phyloP scores from a whole-genome alignment of 53 echinoderm and acorn worm species.

The Echinarachnius parma region DNA sequence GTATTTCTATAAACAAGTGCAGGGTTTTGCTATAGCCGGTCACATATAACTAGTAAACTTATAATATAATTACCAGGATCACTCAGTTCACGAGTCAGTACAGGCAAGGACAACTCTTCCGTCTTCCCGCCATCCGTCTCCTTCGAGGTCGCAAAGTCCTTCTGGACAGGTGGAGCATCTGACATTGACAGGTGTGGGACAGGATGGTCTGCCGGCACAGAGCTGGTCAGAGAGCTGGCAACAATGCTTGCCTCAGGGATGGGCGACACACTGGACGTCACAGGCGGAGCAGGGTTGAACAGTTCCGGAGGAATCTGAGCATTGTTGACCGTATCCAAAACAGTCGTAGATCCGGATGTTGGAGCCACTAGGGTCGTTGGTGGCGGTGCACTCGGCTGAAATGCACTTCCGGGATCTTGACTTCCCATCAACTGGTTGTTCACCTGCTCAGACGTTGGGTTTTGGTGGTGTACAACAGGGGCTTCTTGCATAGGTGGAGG shows the following conservation, averaged over 20 bases:
- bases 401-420: too few species aligned
- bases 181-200: not conserved
- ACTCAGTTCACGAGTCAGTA: conserved; percentile 31
- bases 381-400: too few species aligned
- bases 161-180: conserved; percentile 22
- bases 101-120: conserved; percentile 23
- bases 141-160: not conserved
- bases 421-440: too few species aligned
- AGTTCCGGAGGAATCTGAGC: conserved; percentile 31
- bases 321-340: conserved; percentile 26
- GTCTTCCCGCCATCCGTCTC: not conserved
- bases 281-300: not conserved
- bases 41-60: too few species aligned
- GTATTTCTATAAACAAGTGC: too few species aligned
- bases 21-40: too few species aligned
- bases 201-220: not conserved
- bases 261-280: not conserved
- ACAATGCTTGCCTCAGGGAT: not conserved
- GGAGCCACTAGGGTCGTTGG: not conserved
- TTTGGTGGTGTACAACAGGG: too few species aligned
- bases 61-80: conserved; percentile 30
- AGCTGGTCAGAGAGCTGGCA: not conserved
- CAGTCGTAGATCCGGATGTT: not conserved
- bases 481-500: too few species aligned
- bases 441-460: too few species aligned